Conservation (phyloP, 2,888 invertebrate genomes). For the Luperina nickerlii region DNA sequence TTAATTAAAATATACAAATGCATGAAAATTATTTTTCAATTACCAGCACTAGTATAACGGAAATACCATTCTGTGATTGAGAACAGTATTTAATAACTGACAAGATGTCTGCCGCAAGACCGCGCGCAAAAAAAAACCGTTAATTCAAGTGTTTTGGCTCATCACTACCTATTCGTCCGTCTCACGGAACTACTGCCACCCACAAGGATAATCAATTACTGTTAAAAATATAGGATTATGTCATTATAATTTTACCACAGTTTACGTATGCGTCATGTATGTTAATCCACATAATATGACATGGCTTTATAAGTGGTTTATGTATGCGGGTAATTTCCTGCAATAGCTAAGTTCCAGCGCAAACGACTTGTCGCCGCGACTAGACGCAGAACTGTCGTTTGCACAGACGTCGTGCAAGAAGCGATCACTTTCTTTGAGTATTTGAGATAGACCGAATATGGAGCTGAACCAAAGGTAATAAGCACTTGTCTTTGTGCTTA, state of each 20-base stretch:
- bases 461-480: background rate
- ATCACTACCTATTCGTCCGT: slow-evolving; percentile 34
- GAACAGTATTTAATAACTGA: slow-evolving; percentile 31
- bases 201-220: slow-evolving; percentile 39
- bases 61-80: slow-evolving; percentile 49
- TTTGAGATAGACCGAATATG: background rate
- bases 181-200: slow-evolving; percentile 59
- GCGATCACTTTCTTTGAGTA: background rate
- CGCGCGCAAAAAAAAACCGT: slow-evolving; percentile 56
- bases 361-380: background rate
- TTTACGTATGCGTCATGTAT: slow-evolving; percentile 39
- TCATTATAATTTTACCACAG: slow-evolving; percentile 33
- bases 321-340: slow-evolving; percentile 34
- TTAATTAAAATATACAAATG: background rate
- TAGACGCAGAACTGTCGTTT: background rate
- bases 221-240: slow-evolving; percentile 47
- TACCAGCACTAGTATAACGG: slow-evolving; percentile 13
- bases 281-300: slow-evolving; percentile 28
- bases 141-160: slow-evolving; percentile 40
- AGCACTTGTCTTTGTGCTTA: background rate
- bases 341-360: background rate
- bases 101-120: slow-evolving; percentile 56
- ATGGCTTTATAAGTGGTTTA: background rate
- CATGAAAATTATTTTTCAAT: slow-evolving; percentile 11
- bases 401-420: background rate